phyloP scores from a whole-genome alignment of 2,113 vertebrate genomes.

The pig (Sus scrofa) region DNA sequence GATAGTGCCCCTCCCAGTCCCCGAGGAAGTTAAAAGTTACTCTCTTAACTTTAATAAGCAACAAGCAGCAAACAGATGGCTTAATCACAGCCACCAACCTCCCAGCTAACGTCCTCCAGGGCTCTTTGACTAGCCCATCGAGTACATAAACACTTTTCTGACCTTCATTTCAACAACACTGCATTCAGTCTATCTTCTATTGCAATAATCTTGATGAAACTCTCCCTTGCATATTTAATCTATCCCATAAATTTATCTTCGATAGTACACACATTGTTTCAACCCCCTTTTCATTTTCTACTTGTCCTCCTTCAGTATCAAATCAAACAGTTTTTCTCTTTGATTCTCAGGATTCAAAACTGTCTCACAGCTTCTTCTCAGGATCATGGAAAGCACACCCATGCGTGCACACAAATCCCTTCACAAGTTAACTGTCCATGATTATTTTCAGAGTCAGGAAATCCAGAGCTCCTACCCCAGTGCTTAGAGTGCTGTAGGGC shows the following conservation, averaged over 20 bases:
- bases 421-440: background rate
- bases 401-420: background rate
- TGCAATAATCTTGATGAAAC: background rate
- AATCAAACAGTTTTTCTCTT: background rate
- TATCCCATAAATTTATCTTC: background rate
- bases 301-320: background rate
- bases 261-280: background rate
- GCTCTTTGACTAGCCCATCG: background rate
- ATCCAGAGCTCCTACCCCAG: background rate
- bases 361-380: background rate
- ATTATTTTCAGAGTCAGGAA: background rate
- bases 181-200: background rate
- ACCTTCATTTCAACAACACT: background rate
- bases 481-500: accelerated
- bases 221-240: background rate
- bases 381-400: background rate
- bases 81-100: background rate
- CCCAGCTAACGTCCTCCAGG: background rate
- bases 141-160: background rate
- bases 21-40: background rate
- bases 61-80: background rate
- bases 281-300: background rate
- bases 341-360: background rate
- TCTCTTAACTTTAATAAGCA: background rate
- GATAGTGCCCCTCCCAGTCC: background rate